Percentiles rank a stretch among this genome's conserved stretches.
These are phyloP conservation scores for Mimas tiliae DNA, from an alignment of 2,888 invertebrate genomes.

Conservation along the genomic window DNA sequence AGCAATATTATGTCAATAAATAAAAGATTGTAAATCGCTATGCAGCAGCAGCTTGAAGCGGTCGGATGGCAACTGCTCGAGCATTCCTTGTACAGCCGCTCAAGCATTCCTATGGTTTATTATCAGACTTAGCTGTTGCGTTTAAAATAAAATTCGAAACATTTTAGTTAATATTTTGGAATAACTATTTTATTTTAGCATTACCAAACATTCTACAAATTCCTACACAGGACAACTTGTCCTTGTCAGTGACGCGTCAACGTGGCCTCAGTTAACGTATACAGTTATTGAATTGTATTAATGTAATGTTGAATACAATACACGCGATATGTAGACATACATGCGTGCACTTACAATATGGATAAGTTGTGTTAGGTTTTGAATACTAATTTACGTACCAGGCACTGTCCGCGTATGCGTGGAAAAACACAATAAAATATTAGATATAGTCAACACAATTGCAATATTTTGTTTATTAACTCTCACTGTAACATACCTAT, in stretches of 20 bases:
- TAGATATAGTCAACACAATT: conserved; percentile 32
- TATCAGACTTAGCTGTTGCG: too few relatives aligned
- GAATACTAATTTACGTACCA: conserved; percentile 69
- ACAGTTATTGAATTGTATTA: conserved; percentile 13
- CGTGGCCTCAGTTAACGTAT: conserved; percentile 17
- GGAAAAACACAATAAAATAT: conserved; percentile 50
- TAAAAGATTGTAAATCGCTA: too few relatives aligned
- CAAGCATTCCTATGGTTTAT: too few relatives aligned
- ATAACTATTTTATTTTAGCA: too few relatives aligned
- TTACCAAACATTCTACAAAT: too few relatives aligned
- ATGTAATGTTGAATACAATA: conserved; percentile 28
- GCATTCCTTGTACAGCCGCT: too few relatives aligned
- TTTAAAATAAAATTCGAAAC: too few relatives aligned
- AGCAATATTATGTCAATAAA: too few relatives aligned
- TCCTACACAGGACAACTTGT: not conserved
- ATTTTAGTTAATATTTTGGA: too few relatives aligned
- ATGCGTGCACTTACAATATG: conserved; percentile 26
- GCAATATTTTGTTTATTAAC: conserved; percentile 16
- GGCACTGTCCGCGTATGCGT: conserved; percentile 63
- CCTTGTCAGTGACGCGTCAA: conserved; percentile 10
- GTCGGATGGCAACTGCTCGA: too few relatives aligned
- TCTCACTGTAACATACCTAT: not conserved
- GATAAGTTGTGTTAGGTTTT: conserved; percentile 30
- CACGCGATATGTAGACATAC: conserved; percentile 26
- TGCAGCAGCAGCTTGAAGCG: too few relatives aligned